These are phyloP conservation scores for Leptestheria dahalacensis DNA, from an alignment of 1,140 invertebrate species.

Conservation along the genomic window DNA sequence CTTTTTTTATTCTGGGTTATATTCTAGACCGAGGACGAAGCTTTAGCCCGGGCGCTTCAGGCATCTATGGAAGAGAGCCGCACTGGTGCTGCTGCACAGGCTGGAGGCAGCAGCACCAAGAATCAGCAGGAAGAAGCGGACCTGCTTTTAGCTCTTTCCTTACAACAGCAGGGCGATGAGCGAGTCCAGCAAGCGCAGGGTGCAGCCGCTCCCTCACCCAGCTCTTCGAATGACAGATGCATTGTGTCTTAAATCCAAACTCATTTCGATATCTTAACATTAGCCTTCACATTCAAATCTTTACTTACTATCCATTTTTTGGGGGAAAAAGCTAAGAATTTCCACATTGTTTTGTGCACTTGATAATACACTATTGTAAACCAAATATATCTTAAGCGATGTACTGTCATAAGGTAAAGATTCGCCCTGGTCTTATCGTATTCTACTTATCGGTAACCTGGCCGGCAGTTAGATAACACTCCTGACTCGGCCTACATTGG, in stretches of 20 bases:
- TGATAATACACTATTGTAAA: too few species aligned
- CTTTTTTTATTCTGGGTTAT: not conserved
- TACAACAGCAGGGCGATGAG: slow-evolving; percentile 18
- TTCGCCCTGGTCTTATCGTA: too few species aligned
- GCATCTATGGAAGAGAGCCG: slow-evolving; percentile 42
- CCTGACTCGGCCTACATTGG: not conserved
- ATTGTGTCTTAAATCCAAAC: not conserved
- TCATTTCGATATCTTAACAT: not conserved
- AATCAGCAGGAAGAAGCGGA: slow-evolving; percentile 29
- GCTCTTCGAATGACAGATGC: not conserved
- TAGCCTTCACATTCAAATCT: not conserved
- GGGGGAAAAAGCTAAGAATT: too few species aligned
- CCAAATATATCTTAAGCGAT: too few species aligned
- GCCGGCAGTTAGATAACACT: too few species aligned
- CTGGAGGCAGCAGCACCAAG: not conserved
- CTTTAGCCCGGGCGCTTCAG: slow-evolving; percentile 61
- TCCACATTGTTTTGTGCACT: too few species aligned
- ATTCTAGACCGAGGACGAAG: slow-evolving; percentile 74
- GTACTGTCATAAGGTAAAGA: too few species aligned
- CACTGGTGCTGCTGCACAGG: too few species aligned
- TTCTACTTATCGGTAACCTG: too few species aligned
- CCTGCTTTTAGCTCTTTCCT: slow-evolving; percentile 27
- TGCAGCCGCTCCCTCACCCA: not conserved
- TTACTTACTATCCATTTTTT: not conserved
- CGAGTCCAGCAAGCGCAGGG: not conserved